Evolutionary conservation across 1,140 invertebrate species (phyloP), one percentile per base, ranked within the genome.

Genomic region (Drosophila novamexicana): DNA sequence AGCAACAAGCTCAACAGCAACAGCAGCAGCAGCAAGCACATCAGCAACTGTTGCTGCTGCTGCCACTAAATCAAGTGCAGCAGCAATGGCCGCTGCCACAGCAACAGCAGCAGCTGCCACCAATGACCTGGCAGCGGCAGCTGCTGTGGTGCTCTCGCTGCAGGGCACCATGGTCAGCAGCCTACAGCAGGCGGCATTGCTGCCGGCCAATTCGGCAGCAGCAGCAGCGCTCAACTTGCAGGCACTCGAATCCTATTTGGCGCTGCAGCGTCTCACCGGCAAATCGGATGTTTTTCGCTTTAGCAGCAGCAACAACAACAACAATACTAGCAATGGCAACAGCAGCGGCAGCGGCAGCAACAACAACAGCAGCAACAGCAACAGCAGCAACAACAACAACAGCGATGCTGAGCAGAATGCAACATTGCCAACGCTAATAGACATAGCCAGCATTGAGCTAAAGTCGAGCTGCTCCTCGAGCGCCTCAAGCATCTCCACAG

Each of bases 161-260:
- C 96, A 96, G 91, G 96, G 95, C 79, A 95, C 96, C 2, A 95
- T 96, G 93, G 95, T 96, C 91, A 95, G 94, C 76, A 96, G 95
- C 2, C 91, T 96, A 58, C 96, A 96, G 79, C 95, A 96, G 81
- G 95, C 96, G 0, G 96, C 96, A 0, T 91, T 97, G 6, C 90
- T 97, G 61, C 96, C 96, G 0, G 95, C 95, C 0, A 96, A 96
- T 72, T 96, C 96, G 1, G 95, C 96, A 1, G 96, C 96, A 1
- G 96, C 96, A 1, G 95, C 96, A 6, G 96, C 96, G 0, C 93
- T 97, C 5, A 97, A 97, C 92, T 93, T 97, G 6, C 96, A 97
- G 93, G 96, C 96, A 3, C 91, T 97, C 39, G 96, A 97, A 93
- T 97, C 96, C 32, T 97, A 97, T 93, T 93, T 97, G 85, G 96